Base-by-base conservation (phyloP, 2,888 invertebrate genomes). In the Leptinotarsa rubiginosa region DNA sequence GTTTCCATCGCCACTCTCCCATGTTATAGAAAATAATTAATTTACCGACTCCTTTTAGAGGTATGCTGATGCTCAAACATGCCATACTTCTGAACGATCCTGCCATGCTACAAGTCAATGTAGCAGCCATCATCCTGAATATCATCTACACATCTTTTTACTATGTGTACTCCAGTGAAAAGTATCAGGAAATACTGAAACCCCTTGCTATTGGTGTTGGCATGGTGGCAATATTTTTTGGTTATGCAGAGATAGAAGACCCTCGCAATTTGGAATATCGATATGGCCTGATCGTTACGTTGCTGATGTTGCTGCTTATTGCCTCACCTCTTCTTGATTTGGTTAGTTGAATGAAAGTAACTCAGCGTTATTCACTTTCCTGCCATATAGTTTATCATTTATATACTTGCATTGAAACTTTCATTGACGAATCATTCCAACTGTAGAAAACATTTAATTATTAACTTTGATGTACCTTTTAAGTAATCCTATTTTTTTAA, bases 51-150 rank as follows among this genome's bases (percentile, higher is more conserved):
- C 73, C 78, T 87, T 89, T 77, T 87, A 96, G 96, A 88, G 92
- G 92, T 71, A 86, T 92, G 59, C 89, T 96, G 73, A 94, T 94
- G 90, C 89, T 96, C 76, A 93, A 94, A 84, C 94, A 93, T 87
- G 95, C 94, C 20, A 88, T 91, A 78, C 89, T 96, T 64, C 89
- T 96, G 75, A 89, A 91, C 65, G 96, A 97, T 84, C 87, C 90
- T 79, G 92, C 92, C 0, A 95, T 96, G 93, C 92, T 95, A 66
- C 91, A 90, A 83, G 94, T 96, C 22, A 97, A 96, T 87, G 84
- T 93, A 68, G 91, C 93, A 82, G 96, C 95, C 77, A 88, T 94
- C 75, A 87, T 90, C 0, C 88, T 95, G 69, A 96, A 94, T 86
- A 84, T 91, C 2, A 75, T 91, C 4, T 97, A 96, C 85, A 86